Evolutionary conservation across 2,113 vertebrate species (phyloP).

Genomic region (Zosterops borbonicus): DNA sequence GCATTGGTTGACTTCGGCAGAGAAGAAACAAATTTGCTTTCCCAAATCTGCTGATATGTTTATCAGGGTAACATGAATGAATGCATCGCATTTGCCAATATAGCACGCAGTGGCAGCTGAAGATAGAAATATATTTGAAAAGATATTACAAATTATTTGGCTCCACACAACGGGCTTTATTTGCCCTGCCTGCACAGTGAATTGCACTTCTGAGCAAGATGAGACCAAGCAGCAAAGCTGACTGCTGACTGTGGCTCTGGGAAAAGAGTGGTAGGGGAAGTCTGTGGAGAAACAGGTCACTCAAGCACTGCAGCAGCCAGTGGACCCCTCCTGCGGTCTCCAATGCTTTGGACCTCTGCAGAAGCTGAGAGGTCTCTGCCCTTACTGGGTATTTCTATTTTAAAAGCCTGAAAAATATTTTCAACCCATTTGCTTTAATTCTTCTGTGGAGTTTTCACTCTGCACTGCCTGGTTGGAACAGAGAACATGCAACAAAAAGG

Average conservation of each 20-base stretch:
- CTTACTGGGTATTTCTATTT: background rate
- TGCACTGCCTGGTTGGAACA: background rate
- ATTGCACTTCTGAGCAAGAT: background rate
- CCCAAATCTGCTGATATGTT: constrained; percentile 9
- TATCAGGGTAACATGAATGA: background rate
- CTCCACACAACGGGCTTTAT: background rate
- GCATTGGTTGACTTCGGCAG: background rate
- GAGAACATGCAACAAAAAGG: background rate
- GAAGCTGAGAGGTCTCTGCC: background rate
- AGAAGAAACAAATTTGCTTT: background rate
- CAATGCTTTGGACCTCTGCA: background rate
- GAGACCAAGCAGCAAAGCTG: background rate
- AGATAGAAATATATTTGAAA: background rate
- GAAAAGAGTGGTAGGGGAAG: background rate
- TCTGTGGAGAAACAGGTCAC: background rate
- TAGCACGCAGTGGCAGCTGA: background rate
- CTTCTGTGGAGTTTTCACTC: background rate
- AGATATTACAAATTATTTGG: background rate
- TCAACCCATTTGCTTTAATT: background rate
- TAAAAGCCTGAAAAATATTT: background rate
- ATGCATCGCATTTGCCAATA: background rate
- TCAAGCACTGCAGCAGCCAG: background rate
- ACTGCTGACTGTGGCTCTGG: background rate
- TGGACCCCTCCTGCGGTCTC: background rate
- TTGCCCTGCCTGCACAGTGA: background rate